Conservation (phyloP, 1,140 invertebrate species). For the Himalopsyche phryganea region DNA sequence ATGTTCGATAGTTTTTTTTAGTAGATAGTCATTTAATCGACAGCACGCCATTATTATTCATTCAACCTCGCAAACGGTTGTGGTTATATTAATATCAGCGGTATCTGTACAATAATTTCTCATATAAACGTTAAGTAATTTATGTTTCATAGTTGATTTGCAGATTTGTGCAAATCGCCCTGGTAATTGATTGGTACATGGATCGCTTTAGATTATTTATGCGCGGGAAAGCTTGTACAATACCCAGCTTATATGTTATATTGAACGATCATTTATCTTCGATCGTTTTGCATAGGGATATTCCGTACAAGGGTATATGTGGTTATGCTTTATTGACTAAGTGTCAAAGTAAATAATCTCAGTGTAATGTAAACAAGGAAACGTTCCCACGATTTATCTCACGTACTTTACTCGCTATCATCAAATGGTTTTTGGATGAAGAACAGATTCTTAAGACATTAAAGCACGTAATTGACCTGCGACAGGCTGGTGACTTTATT, state of each 20-base stretch:
- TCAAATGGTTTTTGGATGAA: not conserved
- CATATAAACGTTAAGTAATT: too few species aligned
- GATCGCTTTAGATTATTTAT: not conserved
- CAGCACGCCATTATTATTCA: too few species aligned
- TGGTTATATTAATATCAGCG: too few species aligned
- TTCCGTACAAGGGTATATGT: constrained; percentile 1
- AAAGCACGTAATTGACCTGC: too few species aligned
- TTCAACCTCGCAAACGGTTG: too few species aligned
- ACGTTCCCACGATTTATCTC: not conserved
- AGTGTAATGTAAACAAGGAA: not conserved
- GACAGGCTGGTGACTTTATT: too few species aligned
- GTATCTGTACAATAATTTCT: too few species aligned
- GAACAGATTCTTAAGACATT: too few species aligned
- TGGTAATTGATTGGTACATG: not conserved
- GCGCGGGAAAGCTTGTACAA: not conserved
- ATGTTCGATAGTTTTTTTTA: too few species aligned
- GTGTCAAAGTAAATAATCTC: constrained; percentile 2
- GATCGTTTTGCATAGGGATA: constrained; percentile 1
- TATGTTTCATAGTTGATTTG: too few species aligned
- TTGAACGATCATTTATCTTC: not conserved
- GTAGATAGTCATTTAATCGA: too few species aligned
- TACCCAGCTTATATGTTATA: too few species aligned
- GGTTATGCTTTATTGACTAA: constrained; percentile 1
- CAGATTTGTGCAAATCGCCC: not conserved
- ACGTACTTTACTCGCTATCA: not conserved